Evolutionary conservation across 2,888 invertebrate genomes (phyloP).

Genomic region (Silvanus unidentatus): DNA sequence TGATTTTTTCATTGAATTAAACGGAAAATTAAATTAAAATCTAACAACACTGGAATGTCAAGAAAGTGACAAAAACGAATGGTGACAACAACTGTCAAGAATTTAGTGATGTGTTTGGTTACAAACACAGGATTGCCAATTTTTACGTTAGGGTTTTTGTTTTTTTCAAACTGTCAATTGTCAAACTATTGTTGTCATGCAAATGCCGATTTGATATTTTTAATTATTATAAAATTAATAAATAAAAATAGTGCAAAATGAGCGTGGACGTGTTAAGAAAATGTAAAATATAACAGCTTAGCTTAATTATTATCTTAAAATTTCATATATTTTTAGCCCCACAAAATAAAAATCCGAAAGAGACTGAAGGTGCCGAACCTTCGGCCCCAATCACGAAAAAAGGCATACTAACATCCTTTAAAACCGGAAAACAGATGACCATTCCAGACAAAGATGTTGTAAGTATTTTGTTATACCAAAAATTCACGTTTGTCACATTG

Average conservation of each 20-base stretch:
- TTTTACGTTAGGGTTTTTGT: too few species aligned
- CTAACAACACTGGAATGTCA: too few species aligned
- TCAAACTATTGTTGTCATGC: too few species aligned
- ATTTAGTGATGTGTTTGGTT: too few species aligned
- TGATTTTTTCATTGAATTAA: too few species aligned
- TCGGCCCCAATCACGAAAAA: constrained; percentile 74
- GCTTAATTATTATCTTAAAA: background rate
- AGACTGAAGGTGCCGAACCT: constrained; percentile 57
- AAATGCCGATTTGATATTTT: too few species aligned
- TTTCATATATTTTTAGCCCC: background rate
- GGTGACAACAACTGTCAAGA: too few species aligned
- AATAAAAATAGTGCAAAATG: constrained; percentile 15
- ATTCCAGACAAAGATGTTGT: constrained; percentile 83
- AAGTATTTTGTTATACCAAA: constrained; percentile 42
- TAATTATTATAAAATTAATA: background rate
- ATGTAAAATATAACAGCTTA: constrained; percentile 17
- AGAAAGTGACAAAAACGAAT: too few species aligned
- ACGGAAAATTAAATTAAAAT: too few species aligned
- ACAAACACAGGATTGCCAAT: too few species aligned
- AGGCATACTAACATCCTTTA: constrained; percentile 74
- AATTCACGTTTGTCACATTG: constrained; percentile 1
- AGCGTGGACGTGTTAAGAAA: constrained; percentile 26
- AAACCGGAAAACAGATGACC: constrained; percentile 76
- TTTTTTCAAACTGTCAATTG: too few species aligned
- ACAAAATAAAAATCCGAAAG: constrained; percentile 5